Base-by-base conservation (phyloP, 2,113 vertebrate genomes). In the Mellivora capensis region DNA sequence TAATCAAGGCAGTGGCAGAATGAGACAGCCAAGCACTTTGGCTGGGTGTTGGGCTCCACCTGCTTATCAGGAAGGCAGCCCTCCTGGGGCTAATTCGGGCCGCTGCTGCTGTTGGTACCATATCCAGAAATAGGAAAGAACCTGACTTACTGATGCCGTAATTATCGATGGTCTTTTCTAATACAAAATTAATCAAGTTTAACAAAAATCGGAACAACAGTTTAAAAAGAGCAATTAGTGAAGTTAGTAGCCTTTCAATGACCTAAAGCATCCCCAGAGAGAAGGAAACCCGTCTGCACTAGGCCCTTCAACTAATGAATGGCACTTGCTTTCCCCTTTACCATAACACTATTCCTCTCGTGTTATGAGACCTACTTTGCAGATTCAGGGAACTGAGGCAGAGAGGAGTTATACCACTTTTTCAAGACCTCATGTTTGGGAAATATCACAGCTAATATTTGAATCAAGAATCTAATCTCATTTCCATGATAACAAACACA, bases 1-100 rank as follows among this genome's bases (percentile, higher is more conserved):
- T 98, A 94, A 98, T 97, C 97, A 76, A 90, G 90, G 29, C 83
- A 61, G 42, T 15, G 52, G 83, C 54, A 62, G 96, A 94, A 54
- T 79, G 89, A 64, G 90, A 97, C 67, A 86, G 59, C 61, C 93
- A 90, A 94, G 94, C 77, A 0, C 25, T 74, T 88, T 34, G 79
- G 54, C 54, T 17, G 0, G 11, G 91, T 17, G 1, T 87, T 97
- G 20, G 17, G 95, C 97, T 98, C 98, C 96, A 97, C 89, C 37
- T 72, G 95, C 0, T 0, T 96, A 95, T 96, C 95, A 67, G 87
- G 47, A 76, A 83, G 37, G 67, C 34, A 6, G 59, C 76, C 95
- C 91, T 96, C 93, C 27, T 76, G 90, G 90, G 62, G 47, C 74
- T 74, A 37, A 80, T 11, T 47, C 52, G 13, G 15, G 27, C 44